A percentile compares a stretch with the other conserved stretches of the same genome.
phyloP scores from a whole-genome alignment of 2,888 invertebrate genomes.

The Nymphalis urticae region DNA sequence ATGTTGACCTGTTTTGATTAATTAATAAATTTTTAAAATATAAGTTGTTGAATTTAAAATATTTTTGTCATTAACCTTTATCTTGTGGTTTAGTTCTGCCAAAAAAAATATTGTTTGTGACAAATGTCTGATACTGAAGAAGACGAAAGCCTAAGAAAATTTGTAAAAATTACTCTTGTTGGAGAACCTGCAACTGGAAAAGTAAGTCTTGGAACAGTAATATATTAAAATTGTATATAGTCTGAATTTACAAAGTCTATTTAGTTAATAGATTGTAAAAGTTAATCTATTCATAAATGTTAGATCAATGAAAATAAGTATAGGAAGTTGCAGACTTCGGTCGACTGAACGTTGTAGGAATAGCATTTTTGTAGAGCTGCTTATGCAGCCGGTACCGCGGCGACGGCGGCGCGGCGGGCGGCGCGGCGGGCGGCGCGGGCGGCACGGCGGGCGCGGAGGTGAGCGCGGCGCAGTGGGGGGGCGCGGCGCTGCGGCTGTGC shows the following conservation, averaged over 20 bases:
- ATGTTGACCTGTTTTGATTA: not conserved
- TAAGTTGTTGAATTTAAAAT: too few relatives aligned
- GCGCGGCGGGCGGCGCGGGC: conserved; percentile 44
- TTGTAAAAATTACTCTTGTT: conserved; percentile 88
- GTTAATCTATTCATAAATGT: too few relatives aligned
- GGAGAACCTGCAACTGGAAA: conserved; percentile 92
- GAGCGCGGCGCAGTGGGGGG: conserved; percentile 71
- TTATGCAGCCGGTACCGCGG: conserved; percentile 68
- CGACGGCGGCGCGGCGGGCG: conserved; percentile 37
- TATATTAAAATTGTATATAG: not conserved
- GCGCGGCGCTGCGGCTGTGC: conserved; percentile 87
- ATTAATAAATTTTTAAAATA: too few relatives aligned
- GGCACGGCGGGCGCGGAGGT: conserved; percentile 75
- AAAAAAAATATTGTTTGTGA: not conserved
- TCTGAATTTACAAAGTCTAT: not conserved
- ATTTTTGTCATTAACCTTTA: too few relatives aligned
- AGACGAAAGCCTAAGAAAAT: conserved; percentile 81
- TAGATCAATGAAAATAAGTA: too few relatives aligned
- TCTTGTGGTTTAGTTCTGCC: not conserved
- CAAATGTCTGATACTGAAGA: conserved; percentile 86
- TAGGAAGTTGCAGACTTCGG: too few relatives aligned
- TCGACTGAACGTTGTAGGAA: not conserved
- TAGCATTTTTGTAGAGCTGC: conserved; percentile 54
- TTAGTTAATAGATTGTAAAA: too few relatives aligned
- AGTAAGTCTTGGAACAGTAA: conserved; percentile 75